Percentiles rank a stretch among this genome's conserved stretches.
phyloP scores from a whole-genome alignment of 2,113 vertebrate genomes.

The Castor canadensis region DNA sequence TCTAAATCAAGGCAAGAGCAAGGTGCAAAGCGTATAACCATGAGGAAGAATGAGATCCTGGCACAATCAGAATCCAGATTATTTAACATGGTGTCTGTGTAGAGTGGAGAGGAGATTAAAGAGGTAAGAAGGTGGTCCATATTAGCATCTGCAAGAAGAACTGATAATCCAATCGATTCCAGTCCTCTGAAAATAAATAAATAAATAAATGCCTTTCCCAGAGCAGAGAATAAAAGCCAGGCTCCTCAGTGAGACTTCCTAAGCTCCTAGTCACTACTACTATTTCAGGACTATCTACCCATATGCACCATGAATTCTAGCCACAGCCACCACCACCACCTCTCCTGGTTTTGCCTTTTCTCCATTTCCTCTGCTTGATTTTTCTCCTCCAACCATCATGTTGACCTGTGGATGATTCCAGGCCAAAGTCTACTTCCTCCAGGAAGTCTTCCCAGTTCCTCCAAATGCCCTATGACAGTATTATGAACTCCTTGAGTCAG shows the following conservation, averaged over 20 bases:
- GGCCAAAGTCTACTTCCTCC: neutral
- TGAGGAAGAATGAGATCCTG: neutral
- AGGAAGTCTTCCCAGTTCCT: neutral
- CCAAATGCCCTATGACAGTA: neutral
- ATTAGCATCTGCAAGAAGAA: neutral
- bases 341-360: neutral
- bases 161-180: neutral
- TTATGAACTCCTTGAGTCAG: neutral
- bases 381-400: neutral
- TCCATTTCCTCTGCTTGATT: neutral
- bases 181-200: neutral
- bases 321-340: neutral
- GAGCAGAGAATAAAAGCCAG: neutral
- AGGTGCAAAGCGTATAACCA: neutral
- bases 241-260: neutral
- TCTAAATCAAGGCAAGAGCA: neutral
- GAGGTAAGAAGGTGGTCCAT: neutral
- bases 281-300: neutral
- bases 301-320: neutral
- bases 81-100: neutral
- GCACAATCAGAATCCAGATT: neutral
- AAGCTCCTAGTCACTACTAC: neutral
- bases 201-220: neutral
- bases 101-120: no score
- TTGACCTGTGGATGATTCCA: neutral